Base-by-base conservation (phyloP, 1,140 invertebrate genomes). In the Hyles vespertilio region DNA sequence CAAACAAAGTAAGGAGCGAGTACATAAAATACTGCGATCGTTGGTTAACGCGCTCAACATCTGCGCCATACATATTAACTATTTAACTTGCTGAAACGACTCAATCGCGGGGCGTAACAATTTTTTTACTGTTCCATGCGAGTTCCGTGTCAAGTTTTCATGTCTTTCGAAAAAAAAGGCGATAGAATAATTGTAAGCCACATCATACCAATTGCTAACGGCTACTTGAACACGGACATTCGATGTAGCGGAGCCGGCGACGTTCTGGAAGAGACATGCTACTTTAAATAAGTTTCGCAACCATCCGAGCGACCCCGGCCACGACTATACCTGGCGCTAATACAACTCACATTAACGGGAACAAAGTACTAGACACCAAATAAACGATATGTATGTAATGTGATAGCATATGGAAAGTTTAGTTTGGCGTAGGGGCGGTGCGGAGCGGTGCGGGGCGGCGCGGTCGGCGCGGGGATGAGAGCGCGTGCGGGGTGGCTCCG, bases 331-430 rank as follows among this genome's bases (percentile, higher is more conserved):
- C 8, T 40, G 22, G 22, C 22, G 4, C 64, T 58, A 43, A 59
- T 54, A 59, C 57, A 70, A 74, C 65, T 74, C 63, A 67, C 71
- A 74, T 70, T 67, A 65, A 46, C 62, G 57, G 34, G 50, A 63
- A 60, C 57, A 68, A 70, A 68, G 66, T 72, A 64, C 58, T 55
- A 5, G 51, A 62, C 67, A 56, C 61, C 67, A 73, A 70, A 67
- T 68, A 64, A 74, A 68, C 64, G 64, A 69, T 68, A 67, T 62
- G 64, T 68, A 67, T 62, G 64, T 68, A 68, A 72, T 72, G 46
- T 58, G 60, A 70, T 73, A 62, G 64, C 52, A 64, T 67, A 66
- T 56, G 65, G 66, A 76, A 76, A 73, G 72, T 79, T 81, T 75
- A 47, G 55, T 62, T 44, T 43, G 53, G 58, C 43, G 56, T 59